phyloP scores from a whole-genome alignment of 1,140 invertebrate genomes.

The Drosophila cardini region DNA sequence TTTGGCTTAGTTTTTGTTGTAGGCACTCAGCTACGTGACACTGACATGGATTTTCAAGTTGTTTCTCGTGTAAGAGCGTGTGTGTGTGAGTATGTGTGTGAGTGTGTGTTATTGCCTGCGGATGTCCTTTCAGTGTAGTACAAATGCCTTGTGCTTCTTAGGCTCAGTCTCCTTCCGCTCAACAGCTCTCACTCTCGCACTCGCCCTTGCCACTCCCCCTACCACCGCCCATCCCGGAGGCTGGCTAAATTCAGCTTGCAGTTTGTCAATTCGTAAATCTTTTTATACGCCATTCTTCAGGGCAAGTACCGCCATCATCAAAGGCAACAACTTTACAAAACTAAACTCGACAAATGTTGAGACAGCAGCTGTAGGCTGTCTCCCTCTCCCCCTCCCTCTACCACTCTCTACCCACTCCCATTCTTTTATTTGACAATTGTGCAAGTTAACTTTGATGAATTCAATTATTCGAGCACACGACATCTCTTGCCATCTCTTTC shows the following conservation, averaged over 20 bases:
- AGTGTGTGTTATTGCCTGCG: constrained; percentile 55
- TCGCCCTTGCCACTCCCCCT: not conserved
- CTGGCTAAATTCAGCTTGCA: constrained; percentile 66
- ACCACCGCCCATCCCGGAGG: constrained; percentile 30
- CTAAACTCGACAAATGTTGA: constrained; percentile 62
- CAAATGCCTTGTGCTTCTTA: constrained; percentile 31
- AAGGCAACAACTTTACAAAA: constrained; percentile 72
- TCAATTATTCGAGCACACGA: constrained; percentile 74
- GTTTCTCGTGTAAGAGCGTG: constrained; percentile 36
- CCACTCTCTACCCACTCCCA: constrained; percentile 8
- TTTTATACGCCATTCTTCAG: constrained; percentile 70
- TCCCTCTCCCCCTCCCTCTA: not conserved
- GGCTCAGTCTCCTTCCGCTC: constrained; percentile 25
- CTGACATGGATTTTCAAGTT: constrained; percentile 83
- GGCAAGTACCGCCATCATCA: constrained; percentile 62
- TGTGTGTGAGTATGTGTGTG: not conserved
- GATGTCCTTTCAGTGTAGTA: constrained; percentile 63
- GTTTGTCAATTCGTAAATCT: constrained; percentile 83
- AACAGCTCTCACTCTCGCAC: too few relatives aligned
- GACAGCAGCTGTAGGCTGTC: constrained; percentile 36
- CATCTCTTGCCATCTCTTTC: constrained; percentile 37
- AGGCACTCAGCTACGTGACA: constrained; percentile 76
- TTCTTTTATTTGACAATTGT: constrained; percentile 71
- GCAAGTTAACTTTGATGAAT: constrained; percentile 83
- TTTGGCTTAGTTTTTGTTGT: constrained; percentile 55